Evolutionary conservation across 37 sponge, comb jelly and placozoan species (phyloP).

Genomic region (Cladorhizidae sp.): DNA sequence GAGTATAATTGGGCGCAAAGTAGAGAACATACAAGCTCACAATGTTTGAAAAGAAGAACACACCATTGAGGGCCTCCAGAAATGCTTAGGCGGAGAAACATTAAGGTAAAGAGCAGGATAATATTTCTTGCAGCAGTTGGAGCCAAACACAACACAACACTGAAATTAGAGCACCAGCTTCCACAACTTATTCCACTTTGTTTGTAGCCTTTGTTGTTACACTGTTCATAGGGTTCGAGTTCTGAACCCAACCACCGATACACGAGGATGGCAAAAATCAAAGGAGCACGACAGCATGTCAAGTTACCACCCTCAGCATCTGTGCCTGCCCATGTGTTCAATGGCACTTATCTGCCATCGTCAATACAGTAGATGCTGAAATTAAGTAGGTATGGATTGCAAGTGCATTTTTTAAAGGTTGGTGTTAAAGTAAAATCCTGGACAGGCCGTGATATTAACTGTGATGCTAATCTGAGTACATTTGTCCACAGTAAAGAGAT

Average conservation of each 20-base stretch:
- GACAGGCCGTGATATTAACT: slow-evolving; percentile 27
- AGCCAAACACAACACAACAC: slow-evolving; percentile 43
- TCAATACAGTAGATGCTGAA: neutral
- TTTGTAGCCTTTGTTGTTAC: slow-evolving; percentile 17
- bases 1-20: neutral
- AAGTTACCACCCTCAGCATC: slow-evolving; percentile 7
- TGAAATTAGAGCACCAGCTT: slow-evolving; percentile 27
- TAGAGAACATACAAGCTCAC: slow-evolving; percentile 13
- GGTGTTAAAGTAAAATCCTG: slow-evolving; percentile 14
- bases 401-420: neutral
- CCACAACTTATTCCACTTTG: slow-evolving; percentile 49
- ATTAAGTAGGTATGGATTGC: neutral
- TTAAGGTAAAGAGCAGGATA: slow-evolving; percentile 5
- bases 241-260: neutral
- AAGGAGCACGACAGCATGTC: neutral
- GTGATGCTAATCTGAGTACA: slow-evolving; percentile 1
- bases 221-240: neutral
- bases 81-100: slow-evolving; percentile 22
- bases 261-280: slow-evolving; percentile 25
- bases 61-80: slow-evolving; percentile 49
- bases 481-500: slow-evolving; percentile 4
- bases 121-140: slow-evolving; percentile 43
- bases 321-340: slow-evolving; percentile 30
- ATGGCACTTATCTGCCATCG: slow-evolving; percentile 4
- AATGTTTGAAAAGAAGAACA: slow-evolving; percentile 50